Evolutionary conservation across 2,113 vertebrate genomes (phyloP).

Genomic region (Haemorhous mexicanus): DNA sequence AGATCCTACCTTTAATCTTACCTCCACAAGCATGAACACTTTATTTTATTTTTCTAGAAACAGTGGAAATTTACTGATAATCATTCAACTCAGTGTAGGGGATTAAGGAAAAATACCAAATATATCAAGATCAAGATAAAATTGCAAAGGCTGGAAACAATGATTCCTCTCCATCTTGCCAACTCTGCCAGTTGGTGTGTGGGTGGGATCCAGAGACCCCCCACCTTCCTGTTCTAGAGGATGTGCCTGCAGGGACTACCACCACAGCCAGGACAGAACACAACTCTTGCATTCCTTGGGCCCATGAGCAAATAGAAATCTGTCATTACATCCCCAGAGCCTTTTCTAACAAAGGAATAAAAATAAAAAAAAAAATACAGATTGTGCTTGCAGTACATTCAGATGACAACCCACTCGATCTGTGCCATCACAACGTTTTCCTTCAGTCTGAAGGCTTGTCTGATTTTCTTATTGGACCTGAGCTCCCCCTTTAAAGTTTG

Average conservation of each 20-base stretch:
- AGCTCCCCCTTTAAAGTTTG: neutral
- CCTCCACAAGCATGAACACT: neutral
- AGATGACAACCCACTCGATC: neutral
- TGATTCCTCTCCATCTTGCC: neutral
- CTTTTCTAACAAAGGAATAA: neutral
- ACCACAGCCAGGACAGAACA: neutral
- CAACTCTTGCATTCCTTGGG: neutral
- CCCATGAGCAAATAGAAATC: neutral
- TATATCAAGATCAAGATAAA: neutral
- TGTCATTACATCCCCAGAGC: neutral
- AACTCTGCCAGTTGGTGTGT: neutral
- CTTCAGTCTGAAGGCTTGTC: neutral
- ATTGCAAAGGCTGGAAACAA: neutral
- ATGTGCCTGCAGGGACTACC: neutral
- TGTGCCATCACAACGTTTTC: neutral
- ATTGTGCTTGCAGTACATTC: neutral
- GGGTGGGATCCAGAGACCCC: neutral
- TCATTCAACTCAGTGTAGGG: neutral
- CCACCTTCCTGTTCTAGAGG: neutral
- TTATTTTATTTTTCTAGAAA: neutral
- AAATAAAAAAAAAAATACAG: neutral
- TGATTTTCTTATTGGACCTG: neutral
- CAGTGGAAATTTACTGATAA: neutral
- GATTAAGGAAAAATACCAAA: neutral
- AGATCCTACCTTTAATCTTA: neutral